Evolutionary conservation across 2,888 invertebrate species (phyloP).

Genomic region (Uropetala carovei): DNA sequence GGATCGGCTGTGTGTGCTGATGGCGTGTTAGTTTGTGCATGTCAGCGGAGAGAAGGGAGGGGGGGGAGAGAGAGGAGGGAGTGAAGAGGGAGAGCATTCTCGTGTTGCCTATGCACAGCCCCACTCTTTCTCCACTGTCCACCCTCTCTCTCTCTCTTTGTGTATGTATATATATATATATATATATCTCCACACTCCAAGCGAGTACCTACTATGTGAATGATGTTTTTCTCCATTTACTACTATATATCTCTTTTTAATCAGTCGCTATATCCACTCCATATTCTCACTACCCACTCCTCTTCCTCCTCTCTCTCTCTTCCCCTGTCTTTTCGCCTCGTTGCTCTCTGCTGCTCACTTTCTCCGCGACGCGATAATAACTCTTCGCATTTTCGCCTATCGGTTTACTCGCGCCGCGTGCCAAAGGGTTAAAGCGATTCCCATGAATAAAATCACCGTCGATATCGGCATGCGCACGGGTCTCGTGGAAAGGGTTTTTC

Average conservation of each 20-base stretch:
- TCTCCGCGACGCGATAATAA: background rate
- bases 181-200: too few relatives aligned
- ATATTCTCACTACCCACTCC: too few relatives aligned
- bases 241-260: too few relatives aligned
- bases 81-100: too few relatives aligned
- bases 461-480: background rate
- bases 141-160: background rate
- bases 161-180: too few relatives aligned
- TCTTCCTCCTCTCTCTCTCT: background rate
- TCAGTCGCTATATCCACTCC: too few relatives aligned
- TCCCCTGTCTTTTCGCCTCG: background rate
- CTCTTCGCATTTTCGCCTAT: background rate
- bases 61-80: too few relatives aligned
- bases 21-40: slow-evolving; percentile 9
- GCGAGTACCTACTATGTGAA: too few relatives aligned
- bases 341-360: background rate
- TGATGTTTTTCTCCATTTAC: too few relatives aligned
- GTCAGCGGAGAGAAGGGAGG: background rate
- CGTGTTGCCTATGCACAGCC: too few relatives aligned
- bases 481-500: background rate
- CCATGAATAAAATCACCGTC: slow-evolving; percentile 25
- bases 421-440: background rate
- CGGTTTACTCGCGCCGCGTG: background rate
- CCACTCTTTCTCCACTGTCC: background rate
- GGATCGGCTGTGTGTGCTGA: background rate